A percentile compares a stretch with the other conserved stretches of the same genome.
Conservation (phyloP, 2,888 invertebrate species). For the Spialia ferax region DNA sequence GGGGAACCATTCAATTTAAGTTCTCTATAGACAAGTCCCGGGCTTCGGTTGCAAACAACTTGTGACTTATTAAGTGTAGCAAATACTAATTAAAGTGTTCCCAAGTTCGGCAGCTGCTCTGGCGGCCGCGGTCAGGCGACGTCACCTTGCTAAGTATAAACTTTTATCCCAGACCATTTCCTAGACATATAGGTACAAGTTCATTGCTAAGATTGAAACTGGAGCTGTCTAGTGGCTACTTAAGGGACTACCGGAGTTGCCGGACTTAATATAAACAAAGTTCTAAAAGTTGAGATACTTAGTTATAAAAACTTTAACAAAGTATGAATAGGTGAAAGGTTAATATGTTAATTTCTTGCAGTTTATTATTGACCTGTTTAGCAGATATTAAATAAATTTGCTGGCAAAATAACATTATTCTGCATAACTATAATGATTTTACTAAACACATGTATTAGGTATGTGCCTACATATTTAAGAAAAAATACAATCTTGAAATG, state of each 20-base stretch:
- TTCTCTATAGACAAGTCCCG: slow-evolving; percentile 44
- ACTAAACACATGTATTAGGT: too few species aligned
- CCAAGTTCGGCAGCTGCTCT: slow-evolving; percentile 64
- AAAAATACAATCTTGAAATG: too few species aligned
- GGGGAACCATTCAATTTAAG: slow-evolving; percentile 46
- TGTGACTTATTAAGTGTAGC: slow-evolving; percentile 57
- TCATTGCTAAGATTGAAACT: slow-evolving; percentile 60
- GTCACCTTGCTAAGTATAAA: slow-evolving; percentile 60
- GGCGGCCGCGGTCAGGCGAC: slow-evolving; percentile 56
- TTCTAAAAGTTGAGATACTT: background rate
- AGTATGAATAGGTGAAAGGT: too few species aligned
- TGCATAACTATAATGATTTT: too few species aligned
- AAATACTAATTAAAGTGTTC: slow-evolving; percentile 74
- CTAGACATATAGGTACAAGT: slow-evolving; percentile 50
- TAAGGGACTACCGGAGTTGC: background rate
- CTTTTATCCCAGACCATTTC: slow-evolving; percentile 66
- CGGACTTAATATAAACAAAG: background rate
- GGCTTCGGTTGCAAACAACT: slow-evolving; percentile 50
- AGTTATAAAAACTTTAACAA: background rate
- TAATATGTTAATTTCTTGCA: too few species aligned
- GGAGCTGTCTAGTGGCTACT: slow-evolving; percentile 38
- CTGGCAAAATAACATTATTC: too few species aligned
- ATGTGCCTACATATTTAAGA: too few species aligned
- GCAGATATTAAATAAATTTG: too few species aligned
- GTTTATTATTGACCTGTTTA: too few species aligned